phyloP scores from a whole-genome alignment of 64 coral and sea anemone genomes.

The Cladopsammia gracilis region DNA sequence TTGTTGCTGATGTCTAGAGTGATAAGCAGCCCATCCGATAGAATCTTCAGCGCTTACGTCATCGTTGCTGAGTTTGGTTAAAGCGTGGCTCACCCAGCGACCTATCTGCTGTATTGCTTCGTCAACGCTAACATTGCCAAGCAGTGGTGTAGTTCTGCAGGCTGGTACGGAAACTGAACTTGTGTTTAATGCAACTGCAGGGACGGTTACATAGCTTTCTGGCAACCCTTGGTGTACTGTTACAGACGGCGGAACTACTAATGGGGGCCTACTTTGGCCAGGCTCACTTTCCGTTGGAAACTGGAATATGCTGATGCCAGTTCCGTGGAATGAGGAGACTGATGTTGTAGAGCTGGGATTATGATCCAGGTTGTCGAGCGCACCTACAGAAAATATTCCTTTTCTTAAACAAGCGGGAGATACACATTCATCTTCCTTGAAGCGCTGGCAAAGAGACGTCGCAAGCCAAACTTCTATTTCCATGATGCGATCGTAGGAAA shows the following conservation, averaged over 20 bases:
- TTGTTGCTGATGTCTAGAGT: conserved; percentile 19
- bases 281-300: conserved; percentile 42
- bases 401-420: conserved; percentile 74
- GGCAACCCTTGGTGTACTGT: conserved; percentile 8
- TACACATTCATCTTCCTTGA: conserved; percentile 51
- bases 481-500: conserved; percentile 69
- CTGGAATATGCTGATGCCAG: conserved; percentile 84
- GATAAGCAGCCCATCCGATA: conserved; percentile 59
- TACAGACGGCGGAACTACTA: neutral
- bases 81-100: conserved; percentile 26
- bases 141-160: neutral
- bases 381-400: conserved; percentile 54
- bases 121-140: neutral
- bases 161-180: conserved; percentile 45
- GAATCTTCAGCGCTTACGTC: conserved; percentile 4
- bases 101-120: conserved; percentile 19
- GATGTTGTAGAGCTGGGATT: conserved; percentile 75
- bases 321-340: conserved; percentile 65
- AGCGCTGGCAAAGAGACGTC: conserved; percentile 6
- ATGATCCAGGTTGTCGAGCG: conserved; percentile 69
- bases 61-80: conserved; percentile 9
- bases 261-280: conserved; percentile 34
- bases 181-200: conserved; percentile 28
- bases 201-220: conserved; percentile 37
- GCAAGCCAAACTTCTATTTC: conserved; percentile 57